Evolutionary conservation across 2,888 invertebrate species (phyloP).

Genomic region (Laothoe populi): DNA sequence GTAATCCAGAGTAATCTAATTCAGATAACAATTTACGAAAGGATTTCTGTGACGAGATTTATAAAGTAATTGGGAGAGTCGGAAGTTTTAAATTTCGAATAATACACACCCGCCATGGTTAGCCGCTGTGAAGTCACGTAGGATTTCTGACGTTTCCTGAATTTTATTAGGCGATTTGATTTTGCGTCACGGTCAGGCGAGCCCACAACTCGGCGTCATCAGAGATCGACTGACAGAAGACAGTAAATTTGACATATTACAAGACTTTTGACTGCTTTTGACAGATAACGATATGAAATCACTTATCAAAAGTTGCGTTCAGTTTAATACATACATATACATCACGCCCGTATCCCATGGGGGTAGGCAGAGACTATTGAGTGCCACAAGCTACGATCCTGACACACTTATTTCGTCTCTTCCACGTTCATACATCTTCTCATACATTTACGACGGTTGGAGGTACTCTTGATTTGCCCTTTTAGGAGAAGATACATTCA

Average conservation of each 20-base stretch:
- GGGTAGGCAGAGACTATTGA: no score
- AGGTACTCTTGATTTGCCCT: no score
- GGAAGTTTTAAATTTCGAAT: conserved; percentile 30
- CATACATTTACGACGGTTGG: no score
- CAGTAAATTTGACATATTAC: conserved; percentile 29
- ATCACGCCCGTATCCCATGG: no score
- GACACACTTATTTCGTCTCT: no score
- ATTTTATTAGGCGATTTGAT: neutral
- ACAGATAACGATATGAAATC: neutral
- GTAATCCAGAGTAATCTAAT: neutral
- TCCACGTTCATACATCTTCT: no score
- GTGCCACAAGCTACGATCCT: no score
- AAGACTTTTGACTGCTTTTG: no score
- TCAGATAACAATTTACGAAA: neutral
- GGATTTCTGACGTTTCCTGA: conserved; percentile 22
- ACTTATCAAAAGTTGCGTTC: neutral
- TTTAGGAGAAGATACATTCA: no score
- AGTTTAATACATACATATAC: neutral
- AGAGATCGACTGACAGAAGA: conserved; percentile 19
- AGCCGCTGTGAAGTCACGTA: conserved; percentile 28
- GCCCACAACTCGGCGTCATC: conserved; percentile 7
- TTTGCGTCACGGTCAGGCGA: conserved; percentile 13
- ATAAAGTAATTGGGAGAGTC: neutral
- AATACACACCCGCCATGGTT: conserved; percentile 29
- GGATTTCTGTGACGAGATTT: neutral